Percentiles rank a stretch among this genome's conserved stretches.
Evolutionary conservation across 2,888 invertebrate genomes (phyloP).

Genomic region (Liodrosophila aerea): DNA sequence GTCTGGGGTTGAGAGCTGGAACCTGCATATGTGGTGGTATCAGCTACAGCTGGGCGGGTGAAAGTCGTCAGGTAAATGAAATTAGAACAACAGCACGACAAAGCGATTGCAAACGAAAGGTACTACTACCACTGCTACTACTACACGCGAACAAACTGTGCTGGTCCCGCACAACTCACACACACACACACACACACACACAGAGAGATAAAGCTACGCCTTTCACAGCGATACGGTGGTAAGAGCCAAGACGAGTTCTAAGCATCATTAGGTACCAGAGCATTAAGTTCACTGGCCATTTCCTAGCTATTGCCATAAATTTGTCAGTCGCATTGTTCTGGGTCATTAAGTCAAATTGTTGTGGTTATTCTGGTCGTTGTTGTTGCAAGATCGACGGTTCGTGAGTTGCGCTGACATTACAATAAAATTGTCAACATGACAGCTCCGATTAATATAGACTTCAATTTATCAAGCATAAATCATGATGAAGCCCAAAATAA

Average conservation of each 20-base stretch:
- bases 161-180: conserved; percentile 19
- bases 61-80: conserved; percentile 48
- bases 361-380: conserved; percentile 27
- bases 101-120: conserved; percentile 61
- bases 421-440: conserved; percentile 77
- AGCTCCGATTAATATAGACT: conserved; percentile 69
- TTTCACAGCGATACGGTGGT: conserved; percentile 39
- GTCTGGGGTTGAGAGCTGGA: background rate
- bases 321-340: conserved; percentile 43
- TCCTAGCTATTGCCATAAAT: conserved; percentile 43
- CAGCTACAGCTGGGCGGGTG: conserved; percentile 36
- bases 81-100: conserved; percentile 61
- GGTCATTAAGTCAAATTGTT: conserved; percentile 56
- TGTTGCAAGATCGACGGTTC: conserved; percentile 27
- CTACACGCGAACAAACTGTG: conserved; percentile 8
- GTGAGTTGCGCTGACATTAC: conserved; percentile 42
- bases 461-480: conserved; percentile 67
- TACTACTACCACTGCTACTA: background rate
- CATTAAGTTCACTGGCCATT: conserved; percentile 52
- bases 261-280: conserved; percentile 40
- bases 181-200: conserved; percentile 11
- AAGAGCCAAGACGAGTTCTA: conserved; percentile 27
- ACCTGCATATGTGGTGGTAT: conserved; percentile 20
- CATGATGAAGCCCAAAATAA: conserved; percentile 21
- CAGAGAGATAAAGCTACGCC: conserved; percentile 18